Evolutionary conservation across 92 coral and sea anemone genomes (phyloP), one percentile per base, ranked within the genome.

Genomic region (Chrysogorgia sp.): DNA sequence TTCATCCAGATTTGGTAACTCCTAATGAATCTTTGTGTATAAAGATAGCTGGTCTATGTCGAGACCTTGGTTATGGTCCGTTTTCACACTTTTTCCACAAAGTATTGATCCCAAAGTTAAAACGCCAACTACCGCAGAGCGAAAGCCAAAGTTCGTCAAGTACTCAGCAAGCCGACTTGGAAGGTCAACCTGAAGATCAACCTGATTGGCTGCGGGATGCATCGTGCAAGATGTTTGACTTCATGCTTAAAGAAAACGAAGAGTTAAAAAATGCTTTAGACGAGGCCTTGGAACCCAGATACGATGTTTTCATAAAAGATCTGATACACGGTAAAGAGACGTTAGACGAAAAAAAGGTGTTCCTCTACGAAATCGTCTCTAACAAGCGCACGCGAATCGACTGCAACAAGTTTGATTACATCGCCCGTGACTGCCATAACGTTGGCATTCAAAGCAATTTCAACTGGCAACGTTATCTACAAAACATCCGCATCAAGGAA

Each of bases 21-120:
- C 77, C 85, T 8, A 37, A 66, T 49, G 99, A 96, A 67, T 81
- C 87, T 7, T 83, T 96, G 29, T 91, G 99, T 65, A 85, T 96
- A 10, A 79, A 63, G 24, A 86, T 96, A 45, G 99, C 99, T 29
- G 99, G 97, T 10, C 83, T 96, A 0, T 96, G 99, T 40, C 99
- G 90, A 79, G 99, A 96, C 60, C 82, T 96, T 40, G 99, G 99
- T 29, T 96, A 96, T 67, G 99, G 99, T 1, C 99, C 99, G 0
- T 96, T 96, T 53, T 92, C 97, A 7, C 97, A 96, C 50, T 71
- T 90, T 86, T 96, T 96, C 65, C 96, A 91, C 63, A 63, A 56
- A 2, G 70, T 85, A 30, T 96, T 85, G 53, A 89, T 96, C 29
- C 99, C 99, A n/a, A 47, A 60, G 23, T 92, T 88, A n/a, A 72